Conservation (phyloP, 2,113 vertebrate genomes). For the Microtus richardsoni region DNA sequence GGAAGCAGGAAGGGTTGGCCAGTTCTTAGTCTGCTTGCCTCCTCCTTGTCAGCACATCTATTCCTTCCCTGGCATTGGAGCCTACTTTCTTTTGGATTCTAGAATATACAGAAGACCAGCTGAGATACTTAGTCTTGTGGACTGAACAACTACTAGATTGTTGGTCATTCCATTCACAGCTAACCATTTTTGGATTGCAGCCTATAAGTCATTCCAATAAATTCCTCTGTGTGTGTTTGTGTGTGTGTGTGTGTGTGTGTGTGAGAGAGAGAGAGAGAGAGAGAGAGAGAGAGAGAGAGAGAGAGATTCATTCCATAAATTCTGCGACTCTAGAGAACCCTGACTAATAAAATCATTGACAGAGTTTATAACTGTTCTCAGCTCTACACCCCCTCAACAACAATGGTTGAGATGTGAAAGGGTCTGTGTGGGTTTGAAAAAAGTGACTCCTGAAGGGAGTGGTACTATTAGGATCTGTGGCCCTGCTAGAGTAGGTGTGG, state of each 20-base stretch:
- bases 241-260: not conserved
- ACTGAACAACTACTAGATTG: not conserved
- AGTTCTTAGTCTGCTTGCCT: rapidly evolving
- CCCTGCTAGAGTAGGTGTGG: too few species aligned
- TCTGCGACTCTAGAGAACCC: not conserved
- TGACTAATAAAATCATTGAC: not conserved
- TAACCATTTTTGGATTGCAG: not conserved
- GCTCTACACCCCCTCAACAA: too few species aligned
- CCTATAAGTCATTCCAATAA: not conserved
- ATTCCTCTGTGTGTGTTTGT: not conserved
- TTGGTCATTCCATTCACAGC: not conserved
- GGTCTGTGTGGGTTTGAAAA: too few species aligned
- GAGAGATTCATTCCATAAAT: not conserved
- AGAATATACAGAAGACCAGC: not conserved
- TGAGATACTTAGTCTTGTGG: not conserved
- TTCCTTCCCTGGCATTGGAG: not conserved
- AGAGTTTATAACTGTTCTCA: not conserved
- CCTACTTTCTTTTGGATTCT: not conserved
- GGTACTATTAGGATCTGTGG: too few species aligned
- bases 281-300: too few species aligned
- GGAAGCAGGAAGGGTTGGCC: not conserved
- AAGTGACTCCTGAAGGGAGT: too few species aligned
- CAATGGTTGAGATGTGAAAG: not conserved
- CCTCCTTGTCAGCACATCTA: not conserved
- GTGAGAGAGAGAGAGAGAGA: not conserved